Evolutionary conservation across 2,797 vertebrate species (phyloP).

Genomic region (Brachyalestes nurse): DNA sequence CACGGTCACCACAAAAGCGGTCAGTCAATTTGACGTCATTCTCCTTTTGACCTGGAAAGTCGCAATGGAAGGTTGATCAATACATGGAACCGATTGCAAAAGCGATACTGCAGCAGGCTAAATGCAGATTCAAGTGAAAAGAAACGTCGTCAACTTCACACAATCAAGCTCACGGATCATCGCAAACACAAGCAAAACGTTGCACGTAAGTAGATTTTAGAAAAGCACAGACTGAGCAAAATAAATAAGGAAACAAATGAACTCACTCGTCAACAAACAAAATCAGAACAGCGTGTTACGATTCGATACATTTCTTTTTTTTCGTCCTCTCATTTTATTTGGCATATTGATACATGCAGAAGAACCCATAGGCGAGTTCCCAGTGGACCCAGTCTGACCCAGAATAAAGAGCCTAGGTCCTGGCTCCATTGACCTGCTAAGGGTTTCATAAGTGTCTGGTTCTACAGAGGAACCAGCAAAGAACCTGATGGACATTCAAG

Average conservation of each 20-base stretch:
- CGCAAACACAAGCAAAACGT: conserved; percentile 23
- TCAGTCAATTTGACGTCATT: conserved; percentile 17
- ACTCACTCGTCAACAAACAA: conserved; percentile 75
- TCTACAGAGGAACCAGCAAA: background rate
- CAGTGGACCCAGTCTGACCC: conserved; percentile 56
- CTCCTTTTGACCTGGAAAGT: conserved; percentile 15
- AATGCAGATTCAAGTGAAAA: background rate
- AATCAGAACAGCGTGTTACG: conserved; percentile 75
- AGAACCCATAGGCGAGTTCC: conserved; percentile 9
- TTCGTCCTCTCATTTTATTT: conserved; percentile 64
- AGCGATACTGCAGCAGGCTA: conserved; percentile 39
- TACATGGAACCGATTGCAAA: conserved; percentile 15
- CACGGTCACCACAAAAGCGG: conserved; percentile 30
- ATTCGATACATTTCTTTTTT: conserved; percentile 49
- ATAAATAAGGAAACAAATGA: conserved; percentile 16
- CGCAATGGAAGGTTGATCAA: conserved; percentile 11
- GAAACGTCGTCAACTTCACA: conserved; percentile 10
- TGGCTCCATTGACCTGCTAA: background rate
- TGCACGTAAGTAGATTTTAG: background rate
- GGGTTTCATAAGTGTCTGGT: background rate
- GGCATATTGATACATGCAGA: conserved; percentile 68
- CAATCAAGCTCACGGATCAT: background rate
- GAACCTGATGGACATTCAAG: background rate
- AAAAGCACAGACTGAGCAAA: conserved; percentile 21
- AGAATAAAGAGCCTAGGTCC: conserved; percentile 54